Evolutionary conservation across 2,888 invertebrate species (phyloP).

Genomic region (Apamea anceps): DNA sequence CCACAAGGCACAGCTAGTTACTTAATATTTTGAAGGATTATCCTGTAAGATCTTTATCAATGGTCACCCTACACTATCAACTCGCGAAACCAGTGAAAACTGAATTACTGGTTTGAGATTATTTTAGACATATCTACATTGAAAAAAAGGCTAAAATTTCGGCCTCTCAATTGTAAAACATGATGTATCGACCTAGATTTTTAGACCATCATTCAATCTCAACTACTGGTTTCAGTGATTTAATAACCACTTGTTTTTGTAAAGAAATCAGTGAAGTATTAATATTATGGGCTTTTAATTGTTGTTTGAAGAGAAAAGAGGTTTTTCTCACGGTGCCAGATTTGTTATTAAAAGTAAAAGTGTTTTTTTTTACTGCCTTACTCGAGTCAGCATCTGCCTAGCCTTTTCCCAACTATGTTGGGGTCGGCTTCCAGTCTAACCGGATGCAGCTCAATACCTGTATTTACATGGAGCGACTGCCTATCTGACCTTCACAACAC

Average conservation of each 20-base stretch:
- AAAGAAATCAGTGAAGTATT: background rate
- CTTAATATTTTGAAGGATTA: background rate
- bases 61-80: conserved; percentile 53
- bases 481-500: no score
- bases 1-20: no score
- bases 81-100: conserved; percentile 55
- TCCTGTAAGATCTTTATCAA: background rate
- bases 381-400: no score
- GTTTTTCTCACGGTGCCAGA: conserved; percentile 26
- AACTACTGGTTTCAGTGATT: conserved; percentile 23
- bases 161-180: conserved; percentile 34
- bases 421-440: no score
- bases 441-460: no score
- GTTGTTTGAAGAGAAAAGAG: background rate
- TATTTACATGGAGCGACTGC: no score
- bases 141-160: conserved; percentile 20
- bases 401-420: no score
- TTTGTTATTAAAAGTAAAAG: conserved; percentile 23
- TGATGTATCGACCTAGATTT: conserved; percentile 40
- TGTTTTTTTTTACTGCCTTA: background rate
- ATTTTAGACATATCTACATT: conserved; percentile 36
- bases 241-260: conserved; percentile 13
- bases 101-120: conserved; percentile 47
- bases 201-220: conserved; percentile 37
- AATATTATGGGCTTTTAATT: conserved; percentile 23